Evolutionary conservation across 2,888 invertebrate species (phyloP), one percentile per base, ranked within the genome.

Genomic region (Scrobipalpa costella): DNA sequence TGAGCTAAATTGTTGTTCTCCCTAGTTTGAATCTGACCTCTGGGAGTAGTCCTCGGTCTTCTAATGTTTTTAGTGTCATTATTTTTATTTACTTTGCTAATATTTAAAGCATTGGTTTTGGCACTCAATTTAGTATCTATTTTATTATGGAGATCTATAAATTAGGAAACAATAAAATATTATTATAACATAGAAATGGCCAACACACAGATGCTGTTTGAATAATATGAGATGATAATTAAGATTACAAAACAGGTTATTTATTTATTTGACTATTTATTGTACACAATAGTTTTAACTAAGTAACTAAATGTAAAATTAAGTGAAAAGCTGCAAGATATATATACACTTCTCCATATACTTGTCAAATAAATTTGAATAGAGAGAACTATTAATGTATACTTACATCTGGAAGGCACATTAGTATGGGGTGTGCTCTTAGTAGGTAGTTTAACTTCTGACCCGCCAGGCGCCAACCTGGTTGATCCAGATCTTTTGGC

Each of bases 41-140:
- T 17, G 21, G 15, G 11, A 1, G 19, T 11, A 0, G 50, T 19
- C 50, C 19, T 21, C 0, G 50, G 8, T 6, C 11, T 50, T 21
- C 11, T 50, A 50, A 21, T 11, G 21, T 50, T 50, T 50, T 50
- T 50, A 50, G 3, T 17, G 11, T 47, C 27, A n/a, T n/a, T n/a
- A n/a, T n/a, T n/a, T n/a, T 27, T 44, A n/a, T 27, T 33, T 13
- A 9, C 40, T 21, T 40, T 27, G 19, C 50, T 50, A 66, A 68
- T 79, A 65, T 63, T 67, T 49, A 70, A 62, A 69, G 72, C 76
- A 66, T 69, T 80, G n/a, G 65, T 67, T 78, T 81, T 85, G 67
- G 73, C 69, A 74, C 72, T 78, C 63, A 71, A 62, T 73, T 78
- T 87, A 52, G 63, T 66, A 64, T 84, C 86, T 61, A 74, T 83